These are phyloP conservation scores for Atrichornis clamosus DNA, from an alignment of 2,113 vertebrate genomes.

Conservation along the genomic window DNA sequence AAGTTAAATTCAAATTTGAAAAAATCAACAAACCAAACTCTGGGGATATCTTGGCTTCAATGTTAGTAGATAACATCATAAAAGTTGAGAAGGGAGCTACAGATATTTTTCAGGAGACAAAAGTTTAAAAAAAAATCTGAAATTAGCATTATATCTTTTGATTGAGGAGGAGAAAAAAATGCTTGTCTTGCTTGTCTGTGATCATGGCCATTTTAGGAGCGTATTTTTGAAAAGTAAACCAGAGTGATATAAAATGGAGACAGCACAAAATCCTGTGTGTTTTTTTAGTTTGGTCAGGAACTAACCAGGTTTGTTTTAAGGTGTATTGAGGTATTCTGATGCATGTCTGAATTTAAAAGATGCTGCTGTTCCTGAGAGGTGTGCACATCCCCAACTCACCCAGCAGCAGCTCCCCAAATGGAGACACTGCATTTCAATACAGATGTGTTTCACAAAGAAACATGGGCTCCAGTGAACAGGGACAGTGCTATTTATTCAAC, in stretches of 20 bases:
- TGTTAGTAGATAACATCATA: not conserved
- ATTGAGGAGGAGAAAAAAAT: not conserved
- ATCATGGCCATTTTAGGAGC: not conserved
- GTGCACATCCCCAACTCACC: not conserved
- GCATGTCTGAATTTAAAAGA: not conserved
- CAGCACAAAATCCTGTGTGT: not conserved
- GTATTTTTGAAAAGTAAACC: not conserved
- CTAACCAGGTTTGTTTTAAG: not conserved
- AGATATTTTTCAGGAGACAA: not conserved
- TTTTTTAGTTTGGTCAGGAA: not conserved
- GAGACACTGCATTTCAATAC: not conserved
- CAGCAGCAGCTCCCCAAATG: not conserved
- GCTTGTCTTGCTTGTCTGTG: not conserved
- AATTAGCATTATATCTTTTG: not conserved
- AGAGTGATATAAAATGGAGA: not conserved
- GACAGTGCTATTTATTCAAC: not conserved
- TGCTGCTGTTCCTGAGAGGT: not conserved
- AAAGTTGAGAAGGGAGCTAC: not conserved
- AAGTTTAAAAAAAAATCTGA: not conserved
- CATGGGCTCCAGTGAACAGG: not conserved
- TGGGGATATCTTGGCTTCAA: not conserved
- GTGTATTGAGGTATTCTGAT: not conserved
- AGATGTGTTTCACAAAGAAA: not conserved
- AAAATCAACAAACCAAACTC: not conserved
- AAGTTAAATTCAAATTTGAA: not conserved